Conservation (phyloP, 2,888 invertebrate genomes). For the Drosophila demipolita region DNA sequence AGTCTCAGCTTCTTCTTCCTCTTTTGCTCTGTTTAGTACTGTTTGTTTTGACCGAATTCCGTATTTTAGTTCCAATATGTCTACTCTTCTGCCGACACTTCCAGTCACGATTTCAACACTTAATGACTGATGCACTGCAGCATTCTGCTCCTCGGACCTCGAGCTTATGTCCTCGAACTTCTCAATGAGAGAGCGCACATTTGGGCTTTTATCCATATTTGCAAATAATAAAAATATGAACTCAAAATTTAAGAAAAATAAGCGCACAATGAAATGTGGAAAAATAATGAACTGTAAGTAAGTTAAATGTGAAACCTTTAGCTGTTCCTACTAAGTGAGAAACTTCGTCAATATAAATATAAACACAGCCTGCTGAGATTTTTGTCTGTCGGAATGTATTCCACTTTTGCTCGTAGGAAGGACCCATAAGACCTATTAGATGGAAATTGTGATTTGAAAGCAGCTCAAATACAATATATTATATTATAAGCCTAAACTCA, state of each 20-base stretch:
- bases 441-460: no score
- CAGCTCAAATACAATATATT: no score
- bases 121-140: neutral
- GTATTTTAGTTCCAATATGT: slow-evolving; percentile 25
- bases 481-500: no score
- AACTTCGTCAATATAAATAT: neutral
- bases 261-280: neutral
- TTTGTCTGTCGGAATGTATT: neutral
- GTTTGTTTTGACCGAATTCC: neutral
- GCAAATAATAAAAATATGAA: neutral
- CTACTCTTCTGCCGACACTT: slow-evolving; percentile 17
- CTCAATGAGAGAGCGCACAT: slow-evolving; percentile 23
- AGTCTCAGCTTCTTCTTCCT: neutral
- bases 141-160: neutral
- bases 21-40: no score
- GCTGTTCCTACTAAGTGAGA: neutral
- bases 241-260: neutral
- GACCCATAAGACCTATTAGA: neutral
- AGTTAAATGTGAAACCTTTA: neutral
- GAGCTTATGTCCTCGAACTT: slow-evolving; percentile 28
- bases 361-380: neutral
- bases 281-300: neutral
- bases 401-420: neutral
- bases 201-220: neutral
- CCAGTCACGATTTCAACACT: neutral